Conservation (phyloP, 2,113 vertebrate species). For the Phalacrocorax carbo region DNA sequence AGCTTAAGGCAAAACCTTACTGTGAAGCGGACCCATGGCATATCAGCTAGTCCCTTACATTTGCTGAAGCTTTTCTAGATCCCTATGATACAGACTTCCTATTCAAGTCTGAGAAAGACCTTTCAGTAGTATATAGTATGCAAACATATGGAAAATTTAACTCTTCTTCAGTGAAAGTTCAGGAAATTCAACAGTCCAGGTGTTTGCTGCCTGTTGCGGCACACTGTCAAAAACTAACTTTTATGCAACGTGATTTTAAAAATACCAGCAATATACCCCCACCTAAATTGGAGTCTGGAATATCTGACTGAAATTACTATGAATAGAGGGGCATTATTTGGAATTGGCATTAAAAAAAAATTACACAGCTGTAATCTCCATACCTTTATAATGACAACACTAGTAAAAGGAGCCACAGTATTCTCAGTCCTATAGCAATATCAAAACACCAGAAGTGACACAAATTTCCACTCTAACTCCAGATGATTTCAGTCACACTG, state of each 20-base stretch:
- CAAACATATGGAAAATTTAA: neutral
- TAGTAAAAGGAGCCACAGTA: neutral
- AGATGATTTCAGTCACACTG: neutral
- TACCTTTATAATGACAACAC: neutral
- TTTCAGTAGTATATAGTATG: neutral
- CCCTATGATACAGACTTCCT: neutral
- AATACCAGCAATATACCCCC: neutral
- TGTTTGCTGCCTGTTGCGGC: rapidly evolving
- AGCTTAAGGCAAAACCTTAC: neutral
- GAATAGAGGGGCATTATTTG: neutral
- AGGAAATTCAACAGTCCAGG: neutral
- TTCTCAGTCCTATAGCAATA: neutral
- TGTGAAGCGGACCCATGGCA: neutral
- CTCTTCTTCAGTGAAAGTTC: neutral
- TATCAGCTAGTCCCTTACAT: neutral
- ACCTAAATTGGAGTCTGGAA: neutral
- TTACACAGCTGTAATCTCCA: neutral
- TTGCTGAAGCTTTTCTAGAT: neutral
- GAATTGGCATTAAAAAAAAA: neutral
- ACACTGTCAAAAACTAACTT: neutral
- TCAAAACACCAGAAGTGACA: neutral
- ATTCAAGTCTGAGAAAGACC: neutral
- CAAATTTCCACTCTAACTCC: neutral
- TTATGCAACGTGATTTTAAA: neutral
- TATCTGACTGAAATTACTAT: neutral